Evolutionary conservation across 2,888 invertebrate species (phyloP), one percentile per base, ranked within the genome.

Genomic region (Isotomurus palustris): DNA sequence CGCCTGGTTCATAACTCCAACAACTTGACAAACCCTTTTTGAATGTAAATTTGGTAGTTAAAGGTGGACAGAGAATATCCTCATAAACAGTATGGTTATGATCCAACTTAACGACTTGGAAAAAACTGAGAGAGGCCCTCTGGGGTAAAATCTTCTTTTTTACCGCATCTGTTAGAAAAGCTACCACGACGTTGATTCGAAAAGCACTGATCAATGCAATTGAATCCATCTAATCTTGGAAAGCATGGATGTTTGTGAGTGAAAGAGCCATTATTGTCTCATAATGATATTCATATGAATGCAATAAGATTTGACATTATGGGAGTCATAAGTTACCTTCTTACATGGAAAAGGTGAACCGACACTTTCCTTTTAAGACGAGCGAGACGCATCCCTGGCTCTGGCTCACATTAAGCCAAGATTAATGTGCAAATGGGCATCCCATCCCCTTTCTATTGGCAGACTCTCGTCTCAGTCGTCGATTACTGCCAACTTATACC

Each of bases 321-420:
- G 66, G 60, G 60, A 48, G 54, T 64, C 66, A 67, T 70, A 70
- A 70, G 58, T 70, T 68, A 60, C 54, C 41, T 49, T 53, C 58
- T 58, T 59, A 70, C 69, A 70, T 70, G 68, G 68, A 70, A 70
- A 66, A 70, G 69, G 69, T 68, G 62, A 61, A 67, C 67, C 69
- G 64, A 66, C 64, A 60, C 53, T 58, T 53, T 62, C 65, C 60
- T 59, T 64, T 65, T 59, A 62, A 60, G 58, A 54, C 43, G 38
- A 25, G 38, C 55, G 60, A 60, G 58, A 54, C 44, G 25, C 43
- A 29, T 53, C 53, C 27, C 35, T 41, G 35, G 57, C 53, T 53
- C 51, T 43, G 56, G 44, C 56, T 43, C 56, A 60, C 58, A 60
- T 62, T 60, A 63, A 60, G 54, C 32, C 52, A 45, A 63, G 60